Conservation (phyloP, 2,113 vertebrate species). For the Callopanchax toddi region DNA sequence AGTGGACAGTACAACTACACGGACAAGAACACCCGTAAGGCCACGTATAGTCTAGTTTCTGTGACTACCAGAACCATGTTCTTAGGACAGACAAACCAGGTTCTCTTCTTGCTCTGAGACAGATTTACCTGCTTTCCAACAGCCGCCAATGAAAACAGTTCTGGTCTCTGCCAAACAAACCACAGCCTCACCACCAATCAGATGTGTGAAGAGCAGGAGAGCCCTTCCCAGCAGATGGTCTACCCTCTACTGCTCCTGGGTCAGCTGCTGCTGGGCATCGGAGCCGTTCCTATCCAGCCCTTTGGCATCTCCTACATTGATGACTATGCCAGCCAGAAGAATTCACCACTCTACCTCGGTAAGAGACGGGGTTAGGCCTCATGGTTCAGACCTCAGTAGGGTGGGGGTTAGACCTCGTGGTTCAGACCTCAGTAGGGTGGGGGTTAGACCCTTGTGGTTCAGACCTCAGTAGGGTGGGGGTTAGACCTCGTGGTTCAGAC, state of each 20-base stretch:
- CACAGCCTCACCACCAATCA: constrained; percentile 14
- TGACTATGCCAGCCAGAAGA: constrained; percentile 87
- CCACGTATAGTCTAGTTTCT: neutral
- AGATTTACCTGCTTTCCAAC: constrained; percentile 1
- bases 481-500: too few relatives aligned
- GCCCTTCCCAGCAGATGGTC: constrained; percentile 59
- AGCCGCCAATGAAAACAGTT: constrained; percentile 58
- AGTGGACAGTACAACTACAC: constrained; percentile 81
- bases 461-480: too few relatives aligned
- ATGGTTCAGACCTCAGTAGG: neutral
- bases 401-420: too few relatives aligned
- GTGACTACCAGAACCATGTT: too few relatives aligned
- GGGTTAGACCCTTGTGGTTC: too few relatives aligned
- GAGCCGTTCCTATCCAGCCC: constrained; percentile 91
- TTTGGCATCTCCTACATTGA: constrained; percentile 98
- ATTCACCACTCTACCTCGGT: constrained; percentile 93
- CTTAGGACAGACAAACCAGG: neutral
- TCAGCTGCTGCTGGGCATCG: constrained; percentile 89
- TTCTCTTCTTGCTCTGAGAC: neutral
- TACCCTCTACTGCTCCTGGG: constrained; percentile 86
- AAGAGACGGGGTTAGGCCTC: too few relatives aligned
- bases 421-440: too few relatives aligned
- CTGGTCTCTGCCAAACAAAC: constrained; percentile 73
- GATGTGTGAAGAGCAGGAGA: constrained; percentile 59
- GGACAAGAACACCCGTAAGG: constrained; percentile 75